phyloP scores from a whole-genome alignment of 2,797 vertebrate species.

The Megaceryle alcyon region DNA sequence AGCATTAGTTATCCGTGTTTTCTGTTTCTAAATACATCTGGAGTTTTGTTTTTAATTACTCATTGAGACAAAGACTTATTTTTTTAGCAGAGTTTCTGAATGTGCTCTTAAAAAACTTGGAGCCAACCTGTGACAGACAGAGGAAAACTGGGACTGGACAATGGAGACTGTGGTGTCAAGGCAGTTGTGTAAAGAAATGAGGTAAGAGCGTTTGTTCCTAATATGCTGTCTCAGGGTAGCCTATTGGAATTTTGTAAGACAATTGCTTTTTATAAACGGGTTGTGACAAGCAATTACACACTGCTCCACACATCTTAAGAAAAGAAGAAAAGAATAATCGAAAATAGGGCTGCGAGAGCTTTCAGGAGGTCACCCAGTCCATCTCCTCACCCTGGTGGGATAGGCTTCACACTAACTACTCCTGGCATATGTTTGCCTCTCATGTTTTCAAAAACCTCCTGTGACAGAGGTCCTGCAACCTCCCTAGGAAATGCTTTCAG shows the following conservation, averaged over 20 bases:
- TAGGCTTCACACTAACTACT: neutral
- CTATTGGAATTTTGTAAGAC: neutral
- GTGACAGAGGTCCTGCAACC: neutral
- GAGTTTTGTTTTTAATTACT: constrained; percentile 10
- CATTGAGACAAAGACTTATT: neutral
- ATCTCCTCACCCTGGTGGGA: neutral
- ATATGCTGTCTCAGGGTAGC: neutral
- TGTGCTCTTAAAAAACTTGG: neutral
- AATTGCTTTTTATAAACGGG: constrained; percentile 34
- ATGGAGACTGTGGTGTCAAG: neutral
- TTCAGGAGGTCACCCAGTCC: neutral
- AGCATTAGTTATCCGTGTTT: neutral
- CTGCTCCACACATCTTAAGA: neutral
- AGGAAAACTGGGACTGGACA: constrained; percentile 19
- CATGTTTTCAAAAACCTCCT: neutral
- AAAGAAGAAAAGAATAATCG: constrained; percentile 34
- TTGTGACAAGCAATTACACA: constrained; percentile 56
- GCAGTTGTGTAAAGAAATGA: neutral
- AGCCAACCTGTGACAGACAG: constrained; percentile 1
- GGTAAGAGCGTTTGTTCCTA: neutral
- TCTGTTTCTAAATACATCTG: constrained; percentile 16
- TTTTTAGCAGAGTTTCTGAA: neutral
- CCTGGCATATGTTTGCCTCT: constrained; percentile 5
- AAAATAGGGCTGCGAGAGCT: neutral
- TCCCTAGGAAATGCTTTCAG: constrained; percentile 25